A percentile compares a stretch with the other conserved stretches of the same genome.
phyloP scores from a whole-genome alignment of 2,113 vertebrate species.

The Tapirus terrestris region DNA sequence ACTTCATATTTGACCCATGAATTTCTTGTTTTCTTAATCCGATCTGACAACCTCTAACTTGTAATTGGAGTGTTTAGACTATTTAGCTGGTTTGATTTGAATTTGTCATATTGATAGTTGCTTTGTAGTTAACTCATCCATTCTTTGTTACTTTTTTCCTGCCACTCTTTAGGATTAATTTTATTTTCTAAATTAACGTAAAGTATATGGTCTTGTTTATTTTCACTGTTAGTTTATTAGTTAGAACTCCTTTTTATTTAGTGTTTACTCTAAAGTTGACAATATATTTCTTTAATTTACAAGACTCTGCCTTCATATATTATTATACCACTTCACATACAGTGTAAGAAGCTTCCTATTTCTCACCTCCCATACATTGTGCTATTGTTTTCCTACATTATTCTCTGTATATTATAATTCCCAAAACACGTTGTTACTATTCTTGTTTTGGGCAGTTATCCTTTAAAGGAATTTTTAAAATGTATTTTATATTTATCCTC shows the following conservation, averaged over 20 bases:
- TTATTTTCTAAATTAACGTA: not conserved
- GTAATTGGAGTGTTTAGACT: not conserved
- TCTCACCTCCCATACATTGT: not conserved
- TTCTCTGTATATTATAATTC: not conserved
- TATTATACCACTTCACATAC: not conserved
- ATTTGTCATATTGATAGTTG: not conserved
- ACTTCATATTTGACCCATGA: not conserved
- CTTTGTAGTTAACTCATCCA: not conserved
- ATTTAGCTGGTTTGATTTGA: not conserved
- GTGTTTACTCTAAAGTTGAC: not conserved
- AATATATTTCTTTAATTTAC: not conserved
- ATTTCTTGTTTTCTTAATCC: not conserved
- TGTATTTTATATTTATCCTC: not conserved
- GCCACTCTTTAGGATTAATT: not conserved
- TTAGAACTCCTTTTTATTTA: not conserved
- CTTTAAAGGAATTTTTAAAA: not conserved
- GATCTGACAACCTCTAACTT: not conserved
- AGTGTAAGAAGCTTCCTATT: not conserved
- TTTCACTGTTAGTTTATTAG: not conserved
- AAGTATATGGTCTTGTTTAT: not conserved
- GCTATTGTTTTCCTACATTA: not conserved
- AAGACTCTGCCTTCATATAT: not conserved
- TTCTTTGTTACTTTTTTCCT: not conserved
- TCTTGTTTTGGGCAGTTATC: not conserved
- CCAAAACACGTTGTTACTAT: not conserved